These are phyloP conservation scores for Cylas formicarius DNA, from an alignment of 1,140 invertebrate species.

Conservation along the genomic window DNA sequence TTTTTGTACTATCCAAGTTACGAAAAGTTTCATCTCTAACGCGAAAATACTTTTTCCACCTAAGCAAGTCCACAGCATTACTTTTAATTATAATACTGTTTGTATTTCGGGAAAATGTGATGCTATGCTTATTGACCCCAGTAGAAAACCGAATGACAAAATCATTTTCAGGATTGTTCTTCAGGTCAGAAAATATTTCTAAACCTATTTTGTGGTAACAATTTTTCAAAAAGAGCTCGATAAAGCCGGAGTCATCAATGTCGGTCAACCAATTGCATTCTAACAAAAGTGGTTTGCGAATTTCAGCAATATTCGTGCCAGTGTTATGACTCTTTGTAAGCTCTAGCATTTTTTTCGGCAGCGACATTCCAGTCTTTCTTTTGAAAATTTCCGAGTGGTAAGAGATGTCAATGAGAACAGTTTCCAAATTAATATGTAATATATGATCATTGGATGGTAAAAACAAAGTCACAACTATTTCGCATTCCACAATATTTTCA, in stretches of 20 bases:
- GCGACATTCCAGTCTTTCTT: slow-evolving; percentile 4
- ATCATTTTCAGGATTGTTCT: slow-evolving; percentile 11
- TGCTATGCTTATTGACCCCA: slow-evolving; percentile 12
- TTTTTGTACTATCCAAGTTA: no score
- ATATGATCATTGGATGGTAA: slow-evolving; percentile 5
- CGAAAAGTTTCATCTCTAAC: no score
- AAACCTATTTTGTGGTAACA: slow-evolving; percentile 23
- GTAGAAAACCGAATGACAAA: slow-evolving; percentile 18
- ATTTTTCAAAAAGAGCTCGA: slow-evolving; percentile 18
- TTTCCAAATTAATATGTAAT: slow-evolving; percentile 6
- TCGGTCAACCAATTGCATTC: slow-evolving; percentile 17
- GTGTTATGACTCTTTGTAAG: slow-evolving; percentile 14
- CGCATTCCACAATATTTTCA: slow-evolving; percentile 11
- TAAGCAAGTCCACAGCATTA: slow-evolving; percentile 2
- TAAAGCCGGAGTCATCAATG: slow-evolving; percentile 14
- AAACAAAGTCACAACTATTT: slow-evolving; percentile 7
- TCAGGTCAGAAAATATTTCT: slow-evolving; percentile 20
- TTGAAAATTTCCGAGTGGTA: slow-evolving; percentile 23
- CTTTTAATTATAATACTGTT: slow-evolving; percentile 13
- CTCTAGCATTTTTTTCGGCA: slow-evolving; percentile 10
- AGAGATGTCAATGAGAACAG: slow-evolving; percentile 18
- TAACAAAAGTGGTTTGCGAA: slow-evolving; percentile 12
- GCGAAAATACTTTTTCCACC: slow-evolving; percentile 14
- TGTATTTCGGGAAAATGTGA: slow-evolving; percentile 10
- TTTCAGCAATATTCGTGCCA: slow-evolving; percentile 4